Conservation (phyloP, 1,140 invertebrate genomes). For the Heliconius nattereri region DNA sequence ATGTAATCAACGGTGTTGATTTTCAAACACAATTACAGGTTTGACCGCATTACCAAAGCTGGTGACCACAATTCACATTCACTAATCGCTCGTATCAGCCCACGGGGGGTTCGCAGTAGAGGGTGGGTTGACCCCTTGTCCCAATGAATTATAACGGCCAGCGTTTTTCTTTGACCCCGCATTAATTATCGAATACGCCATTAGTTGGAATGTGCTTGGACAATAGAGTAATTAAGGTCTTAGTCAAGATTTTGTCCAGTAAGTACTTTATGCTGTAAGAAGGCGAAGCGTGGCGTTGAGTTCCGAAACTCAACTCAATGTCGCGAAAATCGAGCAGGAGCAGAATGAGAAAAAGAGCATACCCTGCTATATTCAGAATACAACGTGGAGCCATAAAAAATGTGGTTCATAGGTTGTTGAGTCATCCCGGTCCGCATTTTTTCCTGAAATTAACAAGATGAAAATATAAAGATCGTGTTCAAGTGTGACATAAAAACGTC, state of each 20-base stretch:
- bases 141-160: constrained; percentile 31
- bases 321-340: too few species aligned
- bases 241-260: neutral
- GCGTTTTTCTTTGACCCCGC: constrained; percentile 37
- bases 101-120: neutral
- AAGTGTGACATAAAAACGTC: too few species aligned
- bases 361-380: too few species aligned
- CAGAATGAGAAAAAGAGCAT: too few species aligned
- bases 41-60: constrained; percentile 25
- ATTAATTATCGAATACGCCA: constrained; percentile 31
- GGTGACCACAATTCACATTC: constrained; percentile 26
- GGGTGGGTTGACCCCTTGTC: constrained; percentile 21
- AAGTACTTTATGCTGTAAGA: too few species aligned
- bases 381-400: too few species aligned
- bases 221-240: neutral
- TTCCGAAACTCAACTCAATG: too few species aligned
- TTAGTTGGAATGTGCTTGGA: constrained; percentile 15
- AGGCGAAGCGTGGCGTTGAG: too few species aligned
- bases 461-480: too few species aligned
- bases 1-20: constrained; percentile 18
- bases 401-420: too few species aligned
- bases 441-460: too few species aligned
- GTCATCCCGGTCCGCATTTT: too few species aligned
- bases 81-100: constrained; percentile 23
- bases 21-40: constrained; percentile 19